A percentile compares a stretch with the other conserved stretches of the same genome.
These are phyloP conservation scores for Ispidina picta DNA, from an alignment of 2,797 vertebrate species.

Conservation along the genomic window DNA sequence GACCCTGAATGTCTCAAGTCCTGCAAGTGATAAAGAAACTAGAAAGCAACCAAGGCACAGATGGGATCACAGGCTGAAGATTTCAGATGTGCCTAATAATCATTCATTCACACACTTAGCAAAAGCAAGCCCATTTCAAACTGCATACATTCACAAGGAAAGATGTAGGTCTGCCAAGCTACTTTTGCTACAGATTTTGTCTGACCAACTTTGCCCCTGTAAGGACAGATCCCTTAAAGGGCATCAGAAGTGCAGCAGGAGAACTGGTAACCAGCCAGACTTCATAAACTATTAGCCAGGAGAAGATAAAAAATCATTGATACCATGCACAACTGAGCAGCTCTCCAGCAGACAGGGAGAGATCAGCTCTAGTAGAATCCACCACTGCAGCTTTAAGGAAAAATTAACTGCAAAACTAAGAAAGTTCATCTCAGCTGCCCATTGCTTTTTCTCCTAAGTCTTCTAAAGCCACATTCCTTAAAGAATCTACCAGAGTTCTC, in stretches of 20 bases:
- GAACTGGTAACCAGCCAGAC: background rate
- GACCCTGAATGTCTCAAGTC: background rate
- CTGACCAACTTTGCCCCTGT: background rate
- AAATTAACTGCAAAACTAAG: background rate
- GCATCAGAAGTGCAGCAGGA: background rate
- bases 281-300: background rate
- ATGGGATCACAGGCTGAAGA: conserved; percentile 20
- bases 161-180: background rate
- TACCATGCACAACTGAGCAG: background rate
- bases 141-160: background rate
- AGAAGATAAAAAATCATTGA: background rate
- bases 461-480: background rate
- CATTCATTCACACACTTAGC: background rate
- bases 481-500: background rate
- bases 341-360: background rate
- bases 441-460: background rate
- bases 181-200: background rate
- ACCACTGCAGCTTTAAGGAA: background rate
- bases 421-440: background rate
- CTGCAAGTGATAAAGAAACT: background rate
- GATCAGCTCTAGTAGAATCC: background rate
- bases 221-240: background rate
- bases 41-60: background rate
- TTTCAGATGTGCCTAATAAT: background rate
- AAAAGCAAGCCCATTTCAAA: background rate